Evolutionary conservation across 2,888 invertebrate species (phyloP).

Genomic region (Andrena chrysosceles): DNA sequence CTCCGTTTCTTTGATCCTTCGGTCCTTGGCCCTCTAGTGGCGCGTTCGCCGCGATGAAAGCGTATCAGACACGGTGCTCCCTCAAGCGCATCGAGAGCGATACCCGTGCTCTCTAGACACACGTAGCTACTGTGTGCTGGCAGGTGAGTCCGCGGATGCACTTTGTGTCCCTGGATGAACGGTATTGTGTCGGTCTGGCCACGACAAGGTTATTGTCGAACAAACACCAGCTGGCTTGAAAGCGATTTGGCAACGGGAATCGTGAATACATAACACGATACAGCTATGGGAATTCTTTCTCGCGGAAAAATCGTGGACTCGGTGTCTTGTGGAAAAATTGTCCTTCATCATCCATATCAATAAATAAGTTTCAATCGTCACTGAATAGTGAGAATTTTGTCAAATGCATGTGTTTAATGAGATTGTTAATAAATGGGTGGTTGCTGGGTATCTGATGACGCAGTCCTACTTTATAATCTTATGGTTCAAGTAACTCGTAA

Average conservation of each 20-base stretch:
- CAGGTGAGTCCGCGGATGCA: constrained; percentile 19
- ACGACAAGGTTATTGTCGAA: constrained; percentile 25
- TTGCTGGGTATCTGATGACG: too few relatives aligned
- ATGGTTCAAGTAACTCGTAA: too few relatives aligned
- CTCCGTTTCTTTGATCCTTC: constrained; percentile 26
- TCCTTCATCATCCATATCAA: neutral
- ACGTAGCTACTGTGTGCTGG: neutral
- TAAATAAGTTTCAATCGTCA: too few relatives aligned
- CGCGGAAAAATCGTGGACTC: constrained; percentile 2
- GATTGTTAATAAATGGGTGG: too few relatives aligned
- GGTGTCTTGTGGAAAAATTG: neutral
- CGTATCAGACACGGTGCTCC: constrained; percentile 50
- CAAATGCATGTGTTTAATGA: too few relatives aligned
- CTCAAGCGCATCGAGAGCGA: constrained; percentile 51
- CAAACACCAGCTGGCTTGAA: constrained; percentile 14
- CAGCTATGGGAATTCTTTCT: neutral
- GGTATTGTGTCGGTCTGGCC: constrained; percentile 25
- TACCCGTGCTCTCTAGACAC: constrained; percentile 32
- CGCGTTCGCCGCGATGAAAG: constrained; percentile 49
- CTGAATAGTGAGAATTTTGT: too few relatives aligned
- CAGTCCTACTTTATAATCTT: too few relatives aligned
- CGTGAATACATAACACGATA: neutral
- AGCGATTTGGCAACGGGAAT: constrained; percentile 18
- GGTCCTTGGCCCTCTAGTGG: constrained; percentile 9
- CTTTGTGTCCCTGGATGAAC: constrained; percentile 28